Evolutionary conservation across 1,140 invertebrate genomes (phyloP).

Genomic region (Cataglyphis hispanica): DNA sequence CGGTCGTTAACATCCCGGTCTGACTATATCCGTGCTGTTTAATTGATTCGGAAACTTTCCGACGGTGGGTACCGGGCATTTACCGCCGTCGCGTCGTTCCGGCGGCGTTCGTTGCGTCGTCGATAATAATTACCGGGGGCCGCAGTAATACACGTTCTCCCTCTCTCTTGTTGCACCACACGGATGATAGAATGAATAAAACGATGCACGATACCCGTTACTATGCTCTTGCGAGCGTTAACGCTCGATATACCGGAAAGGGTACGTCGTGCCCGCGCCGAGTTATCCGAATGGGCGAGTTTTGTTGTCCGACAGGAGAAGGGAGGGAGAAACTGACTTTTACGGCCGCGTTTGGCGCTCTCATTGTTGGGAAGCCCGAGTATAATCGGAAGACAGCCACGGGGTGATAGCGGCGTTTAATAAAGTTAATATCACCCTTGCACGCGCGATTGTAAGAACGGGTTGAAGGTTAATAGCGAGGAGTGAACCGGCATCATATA

Average conservation of each 20-base stretch:
- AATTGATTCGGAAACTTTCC: too few species aligned
- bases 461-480: slow-evolving; percentile 34
- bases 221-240: background rate
- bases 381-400: slow-evolving; percentile 32
- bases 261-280: slow-evolving; percentile 2
- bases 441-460: too few species aligned
- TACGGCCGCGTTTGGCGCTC: background rate
- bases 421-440: slow-evolving; percentile 50
- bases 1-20: too few species aligned
- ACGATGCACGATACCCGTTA: slow-evolving; percentile 60
- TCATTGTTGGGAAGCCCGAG: background rate
- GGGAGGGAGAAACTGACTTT: too few species aligned
- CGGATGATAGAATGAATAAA: slow-evolving; percentile 65
- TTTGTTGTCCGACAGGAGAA: background rate
- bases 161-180: slow-evolving; percentile 38
- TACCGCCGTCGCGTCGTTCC: slow-evolving; percentile 31
- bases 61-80: slow-evolving; percentile 1
- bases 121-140: slow-evolving; percentile 52
- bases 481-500: slow-evolving; percentile 23
- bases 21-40: too few species aligned
- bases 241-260: slow-evolving; percentile 59
- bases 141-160: slow-evolving; percentile 41
- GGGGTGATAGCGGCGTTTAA: slow-evolving; percentile 34
- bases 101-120: slow-evolving; percentile 10
- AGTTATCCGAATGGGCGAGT: slow-evolving; percentile 37